phyloP scores from a whole-genome alignment of 2,797 vertebrate species.

The Enteromius unitaeniatus region DNA sequence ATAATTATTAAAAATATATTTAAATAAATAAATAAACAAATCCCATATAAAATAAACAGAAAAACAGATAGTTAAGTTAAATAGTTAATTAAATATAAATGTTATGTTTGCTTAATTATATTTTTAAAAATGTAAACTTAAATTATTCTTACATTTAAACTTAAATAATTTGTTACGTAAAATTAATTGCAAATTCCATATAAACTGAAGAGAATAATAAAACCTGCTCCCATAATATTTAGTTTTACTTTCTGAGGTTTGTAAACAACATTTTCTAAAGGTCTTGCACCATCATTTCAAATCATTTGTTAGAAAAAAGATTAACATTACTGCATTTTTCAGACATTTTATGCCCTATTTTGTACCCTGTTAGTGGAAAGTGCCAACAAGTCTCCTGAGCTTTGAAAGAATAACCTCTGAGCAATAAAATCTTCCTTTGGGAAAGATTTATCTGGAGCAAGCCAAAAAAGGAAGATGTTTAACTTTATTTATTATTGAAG shows the following conservation, averaged over 20 bases:
- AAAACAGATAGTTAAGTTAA: not conserved
- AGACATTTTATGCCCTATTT: not conserved
- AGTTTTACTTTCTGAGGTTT: not conserved
- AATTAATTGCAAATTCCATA: not conserved
- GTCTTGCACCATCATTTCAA: not conserved
- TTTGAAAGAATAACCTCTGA: conserved; percentile 17
- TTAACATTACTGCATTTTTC: not conserved
- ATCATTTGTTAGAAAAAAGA: not conserved
- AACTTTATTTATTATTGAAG: conserved; percentile 45
- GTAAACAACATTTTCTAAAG: too few relatives aligned
- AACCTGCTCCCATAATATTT: not conserved
- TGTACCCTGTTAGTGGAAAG: not conserved
- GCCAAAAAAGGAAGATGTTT: conserved; percentile 26
- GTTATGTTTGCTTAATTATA: not conserved
- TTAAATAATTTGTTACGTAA: not conserved
- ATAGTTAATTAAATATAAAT: not conserved
- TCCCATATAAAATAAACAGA: not conserved
- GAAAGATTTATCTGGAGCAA: conserved; percentile 20
- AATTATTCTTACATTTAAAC: not conserved
- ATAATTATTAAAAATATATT: too few relatives aligned
- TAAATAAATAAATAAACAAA: not conserved
- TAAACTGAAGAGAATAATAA: not conserved
- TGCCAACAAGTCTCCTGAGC: not conserved
- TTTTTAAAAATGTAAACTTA: not conserved
- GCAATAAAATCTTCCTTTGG: conserved; percentile 26